Conservation (phyloP, 2,797 vertebrate species). For the Cyclura pinguis region DNA sequence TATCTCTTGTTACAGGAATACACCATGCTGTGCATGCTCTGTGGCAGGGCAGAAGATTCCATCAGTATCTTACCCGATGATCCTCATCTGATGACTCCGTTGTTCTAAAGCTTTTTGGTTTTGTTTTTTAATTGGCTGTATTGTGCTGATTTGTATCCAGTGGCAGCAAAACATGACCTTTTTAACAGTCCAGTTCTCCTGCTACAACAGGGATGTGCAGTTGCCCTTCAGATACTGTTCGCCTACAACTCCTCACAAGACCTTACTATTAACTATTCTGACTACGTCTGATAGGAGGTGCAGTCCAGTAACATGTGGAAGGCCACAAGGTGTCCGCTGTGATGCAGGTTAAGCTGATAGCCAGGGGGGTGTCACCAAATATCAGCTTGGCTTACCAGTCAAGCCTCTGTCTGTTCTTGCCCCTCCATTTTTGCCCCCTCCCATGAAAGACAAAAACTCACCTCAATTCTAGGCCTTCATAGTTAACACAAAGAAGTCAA, state of each 20-base stretch:
- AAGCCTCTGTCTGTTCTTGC: background rate
- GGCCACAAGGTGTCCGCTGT: background rate
- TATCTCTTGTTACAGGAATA: constrained; percentile 86
- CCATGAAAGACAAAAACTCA: too few species aligned
- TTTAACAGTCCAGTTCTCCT: background rate
- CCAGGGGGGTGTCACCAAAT: background rate
- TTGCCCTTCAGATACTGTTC: background rate
- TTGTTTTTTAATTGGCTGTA: constrained; percentile 11
- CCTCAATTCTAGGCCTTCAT: background rate
- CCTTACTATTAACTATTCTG: background rate
- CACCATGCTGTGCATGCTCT: constrained; percentile 97
- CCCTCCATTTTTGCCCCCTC: background rate
- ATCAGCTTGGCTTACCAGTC: background rate
- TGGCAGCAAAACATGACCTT: background rate
- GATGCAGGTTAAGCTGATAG: background rate
- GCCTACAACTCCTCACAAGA: background rate
- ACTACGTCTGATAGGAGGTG: background rate
- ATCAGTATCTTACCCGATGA: constrained; percentile 94
- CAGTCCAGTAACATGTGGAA: background rate
- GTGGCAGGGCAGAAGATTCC: constrained; percentile 95
- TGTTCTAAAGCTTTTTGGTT: constrained; percentile 82
- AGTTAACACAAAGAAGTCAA: background rate
- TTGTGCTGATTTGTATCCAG: constrained; percentile 4
- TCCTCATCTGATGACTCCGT: constrained; percentile 90
- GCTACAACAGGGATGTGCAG: background rate